Percentiles rank a stretch among this genome's conserved stretches.
Conservation (phyloP, 2,888 invertebrate species). For the Thymelicus acteon region DNA sequence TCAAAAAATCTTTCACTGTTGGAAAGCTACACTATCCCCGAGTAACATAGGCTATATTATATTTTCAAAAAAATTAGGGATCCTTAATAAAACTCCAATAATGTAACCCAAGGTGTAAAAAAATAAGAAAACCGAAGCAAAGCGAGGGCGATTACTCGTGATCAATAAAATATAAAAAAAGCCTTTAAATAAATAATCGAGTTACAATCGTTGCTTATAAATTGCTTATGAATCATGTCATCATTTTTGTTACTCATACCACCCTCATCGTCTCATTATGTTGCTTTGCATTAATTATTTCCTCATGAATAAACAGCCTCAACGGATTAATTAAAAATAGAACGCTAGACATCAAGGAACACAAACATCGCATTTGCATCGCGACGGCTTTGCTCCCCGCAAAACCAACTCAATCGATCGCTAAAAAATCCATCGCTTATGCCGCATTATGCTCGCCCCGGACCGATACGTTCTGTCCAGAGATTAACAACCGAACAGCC, state of each 20-base stretch:
- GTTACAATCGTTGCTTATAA: too few relatives aligned
- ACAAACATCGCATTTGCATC: constrained; percentile 81
- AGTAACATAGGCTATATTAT: too few relatives aligned
- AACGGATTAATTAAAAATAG: constrained; percentile 1
- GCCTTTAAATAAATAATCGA: too few relatives aligned
- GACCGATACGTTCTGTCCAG: constrained; percentile 40
- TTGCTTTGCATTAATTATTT: not conserved
- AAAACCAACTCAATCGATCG: constrained; percentile 80
- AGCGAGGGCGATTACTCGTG: too few relatives aligned
- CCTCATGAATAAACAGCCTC: not conserved
- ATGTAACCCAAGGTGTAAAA: too few relatives aligned
- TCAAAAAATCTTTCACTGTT: too few relatives aligned
- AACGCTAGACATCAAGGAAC: constrained; percentile 64
- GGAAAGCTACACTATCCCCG: too few relatives aligned
- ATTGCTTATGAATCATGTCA: not conserved
- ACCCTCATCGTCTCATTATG: not conserved
- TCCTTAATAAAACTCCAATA: too few relatives aligned
- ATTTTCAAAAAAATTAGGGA: too few relatives aligned
- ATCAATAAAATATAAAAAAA: too few relatives aligned
- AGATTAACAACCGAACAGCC: constrained; percentile 45
- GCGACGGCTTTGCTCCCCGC: constrained; percentile 65
- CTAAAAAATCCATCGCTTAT: constrained; percentile 74
- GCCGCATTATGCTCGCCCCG: constrained; percentile 72
- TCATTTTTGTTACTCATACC: not conserved
- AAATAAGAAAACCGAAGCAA: too few relatives aligned